These are phyloP conservation scores for Pipistrellus nathusii DNA, from an alignment of 2,797 vertebrate species.

Conservation along the genomic window DNA sequence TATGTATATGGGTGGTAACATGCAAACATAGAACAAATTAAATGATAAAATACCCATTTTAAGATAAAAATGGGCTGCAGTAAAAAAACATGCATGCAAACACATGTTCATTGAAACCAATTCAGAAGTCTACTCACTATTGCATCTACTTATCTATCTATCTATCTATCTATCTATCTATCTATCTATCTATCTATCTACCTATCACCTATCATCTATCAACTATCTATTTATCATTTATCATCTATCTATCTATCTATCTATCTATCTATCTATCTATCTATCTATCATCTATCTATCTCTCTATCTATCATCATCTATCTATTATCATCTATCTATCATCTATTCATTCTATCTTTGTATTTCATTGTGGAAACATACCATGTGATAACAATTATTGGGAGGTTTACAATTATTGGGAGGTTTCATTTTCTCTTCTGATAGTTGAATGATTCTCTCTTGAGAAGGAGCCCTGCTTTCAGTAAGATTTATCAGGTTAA, in stretches of 20 bases:
- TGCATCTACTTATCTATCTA: neutral
- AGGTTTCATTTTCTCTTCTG: conserved; percentile 77
- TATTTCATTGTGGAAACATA: conserved; percentile 76
- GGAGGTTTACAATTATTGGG: conserved; percentile 74
- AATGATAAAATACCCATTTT: neutral
- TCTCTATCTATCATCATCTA: no score
- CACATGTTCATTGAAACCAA: neutral
- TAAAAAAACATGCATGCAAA: neutral
- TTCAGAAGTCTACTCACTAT: neutral
- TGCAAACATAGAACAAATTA: neutral
- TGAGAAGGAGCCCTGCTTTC: conserved; percentile 83
- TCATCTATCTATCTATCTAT: neutral
- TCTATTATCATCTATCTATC: neutral
- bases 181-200: neutral
- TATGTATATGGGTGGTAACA: neutral
- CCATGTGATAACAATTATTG: conserved; percentile 73
- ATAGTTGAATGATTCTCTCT: conserved; percentile 84
- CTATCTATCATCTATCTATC: neutral
- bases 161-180: neutral
- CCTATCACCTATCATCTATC: no score
- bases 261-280: neutral
- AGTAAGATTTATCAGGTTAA: conserved; percentile 87
- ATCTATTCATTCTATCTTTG: conserved; percentile 69
- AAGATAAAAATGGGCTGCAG: neutral
- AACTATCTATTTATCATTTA: neutral